Evolutionary conservation across 2,113 vertebrate species (phyloP).

Genomic region (Dermatemys mawii): DNA sequence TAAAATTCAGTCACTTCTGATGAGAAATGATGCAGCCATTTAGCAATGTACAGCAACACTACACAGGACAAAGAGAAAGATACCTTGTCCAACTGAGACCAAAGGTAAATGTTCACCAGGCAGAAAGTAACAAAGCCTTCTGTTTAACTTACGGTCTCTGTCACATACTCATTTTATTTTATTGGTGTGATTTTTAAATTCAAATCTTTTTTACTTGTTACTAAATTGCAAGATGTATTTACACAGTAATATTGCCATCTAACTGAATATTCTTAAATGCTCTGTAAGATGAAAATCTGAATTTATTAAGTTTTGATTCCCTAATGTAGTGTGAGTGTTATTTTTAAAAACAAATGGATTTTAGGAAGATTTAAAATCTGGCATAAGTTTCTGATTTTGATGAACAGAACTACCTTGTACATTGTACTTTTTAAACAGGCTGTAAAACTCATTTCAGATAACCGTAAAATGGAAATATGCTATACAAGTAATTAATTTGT

Average conservation of each 20-base stretch:
- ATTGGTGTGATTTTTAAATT: background rate
- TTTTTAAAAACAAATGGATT: background rate
- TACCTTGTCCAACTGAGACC: background rate
- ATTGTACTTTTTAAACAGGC: background rate
- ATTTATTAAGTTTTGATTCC: background rate
- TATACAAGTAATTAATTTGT: background rate
- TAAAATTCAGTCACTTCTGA: background rate
- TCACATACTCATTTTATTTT: background rate
- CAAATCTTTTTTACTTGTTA: background rate
- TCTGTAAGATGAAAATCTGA: background rate
- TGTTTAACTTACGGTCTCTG: background rate
- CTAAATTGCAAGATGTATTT: background rate
- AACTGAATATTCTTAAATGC: background rate
- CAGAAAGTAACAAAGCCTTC: background rate
- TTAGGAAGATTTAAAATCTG: background rate
- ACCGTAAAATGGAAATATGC: background rate
- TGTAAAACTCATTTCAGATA: background rate
- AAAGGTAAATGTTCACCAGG: background rate
- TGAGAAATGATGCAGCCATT: background rate
- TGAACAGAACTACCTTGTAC: background rate
- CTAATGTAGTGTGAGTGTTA: background rate
- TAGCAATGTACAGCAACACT: fast-evolving
- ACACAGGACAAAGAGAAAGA: background rate
- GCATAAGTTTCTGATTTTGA: background rate
- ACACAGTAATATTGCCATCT: background rate